Percentiles rank a stretch among this genome's conserved stretches.
phyloP scores from a whole-genome alignment of 2,888 invertebrate species.

The Lysandra bellargus region DNA sequence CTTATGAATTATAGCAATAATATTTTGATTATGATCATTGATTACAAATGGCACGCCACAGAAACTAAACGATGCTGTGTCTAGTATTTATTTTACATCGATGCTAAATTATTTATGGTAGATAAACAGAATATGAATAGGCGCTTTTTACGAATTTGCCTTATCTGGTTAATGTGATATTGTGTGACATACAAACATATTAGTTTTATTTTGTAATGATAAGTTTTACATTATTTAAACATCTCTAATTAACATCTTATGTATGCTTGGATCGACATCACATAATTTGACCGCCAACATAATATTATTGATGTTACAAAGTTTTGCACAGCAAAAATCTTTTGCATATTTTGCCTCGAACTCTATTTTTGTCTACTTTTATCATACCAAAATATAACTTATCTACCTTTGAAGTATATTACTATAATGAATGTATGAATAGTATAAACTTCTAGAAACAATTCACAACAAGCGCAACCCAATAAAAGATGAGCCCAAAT shows the following conservation, averaged over 20 bases:
- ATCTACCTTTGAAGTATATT: too few species aligned
- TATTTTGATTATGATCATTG: too few species aligned
- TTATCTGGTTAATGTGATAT: conserved; percentile 29
- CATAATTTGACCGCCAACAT: too few species aligned
- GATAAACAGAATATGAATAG: conserved; percentile 42
- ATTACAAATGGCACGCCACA: not conserved
- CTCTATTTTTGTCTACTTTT: too few species aligned
- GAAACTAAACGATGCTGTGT: conserved; percentile 40
- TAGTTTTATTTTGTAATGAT: conserved; percentile 8
- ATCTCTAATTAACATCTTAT: not conserved
- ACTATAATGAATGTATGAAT: too few species aligned
- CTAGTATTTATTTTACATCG: conserved; percentile 21
- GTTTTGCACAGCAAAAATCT: too few species aligned
- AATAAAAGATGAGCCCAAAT: conserved; percentile 59
- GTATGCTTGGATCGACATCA: not conserved
- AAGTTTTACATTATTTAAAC: not conserved
- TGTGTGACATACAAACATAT: conserved; percentile 19
- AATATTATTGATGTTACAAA: too few species aligned
- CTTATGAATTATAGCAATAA: too few species aligned
- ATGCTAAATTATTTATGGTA: conserved; percentile 31
- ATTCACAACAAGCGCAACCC: not conserved
- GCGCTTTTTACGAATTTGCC: conserved; percentile 40
- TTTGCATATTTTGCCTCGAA: too few species aligned
- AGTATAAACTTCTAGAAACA: not conserved
- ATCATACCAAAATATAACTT: too few species aligned